Percentiles rank a stretch among this genome's conserved stretches.
Conservation (phyloP, 2,888 invertebrate genomes). For the Chaetogeoica ovagalla region DNA sequence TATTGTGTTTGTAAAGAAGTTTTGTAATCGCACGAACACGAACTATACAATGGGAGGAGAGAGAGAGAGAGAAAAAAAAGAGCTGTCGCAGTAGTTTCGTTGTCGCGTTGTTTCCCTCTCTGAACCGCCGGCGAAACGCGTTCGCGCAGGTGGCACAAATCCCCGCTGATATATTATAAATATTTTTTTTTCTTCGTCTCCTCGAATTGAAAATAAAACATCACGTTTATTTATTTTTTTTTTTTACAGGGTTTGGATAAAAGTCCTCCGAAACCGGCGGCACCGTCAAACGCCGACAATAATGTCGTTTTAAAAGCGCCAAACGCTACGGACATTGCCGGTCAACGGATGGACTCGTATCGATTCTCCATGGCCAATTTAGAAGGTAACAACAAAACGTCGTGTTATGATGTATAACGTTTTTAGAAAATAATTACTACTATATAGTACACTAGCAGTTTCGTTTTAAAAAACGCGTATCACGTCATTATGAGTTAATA, state of each 20-base stretch:
- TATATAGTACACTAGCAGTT: no score
- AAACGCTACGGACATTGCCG: conserved; percentile 70
- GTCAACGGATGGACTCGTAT: conserved; percentile 79
- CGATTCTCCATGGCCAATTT: conserved; percentile 95
- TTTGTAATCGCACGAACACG: conserved; percentile 32
- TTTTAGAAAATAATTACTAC: no score
- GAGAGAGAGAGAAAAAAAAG: not conserved
- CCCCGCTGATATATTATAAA: not conserved
- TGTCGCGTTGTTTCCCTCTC: conserved; percentile 40
- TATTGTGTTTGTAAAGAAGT: conserved; percentile 35
- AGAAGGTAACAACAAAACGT: conserved; percentile 67
- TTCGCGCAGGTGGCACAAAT: conserved; percentile 9
- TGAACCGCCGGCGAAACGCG: not conserved
- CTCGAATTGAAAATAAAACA: not conserved
- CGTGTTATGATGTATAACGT: not conserved
- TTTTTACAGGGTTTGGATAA: conserved; percentile 69
- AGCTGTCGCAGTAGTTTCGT: not conserved
- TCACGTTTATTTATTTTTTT: conserved; percentile 37
- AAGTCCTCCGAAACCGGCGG: conserved; percentile 58
- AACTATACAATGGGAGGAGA: not conserved
- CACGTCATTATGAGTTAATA: no score
- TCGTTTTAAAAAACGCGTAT: no score
- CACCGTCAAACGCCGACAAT: not conserved
- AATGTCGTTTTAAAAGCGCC: conserved; percentile 34
- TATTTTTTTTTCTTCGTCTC: not conserved